These are phyloP conservation scores for Brachionichthys hirsutus DNA, from an alignment of 2,113 vertebrate genomes.

Conservation along the genomic window DNA sequence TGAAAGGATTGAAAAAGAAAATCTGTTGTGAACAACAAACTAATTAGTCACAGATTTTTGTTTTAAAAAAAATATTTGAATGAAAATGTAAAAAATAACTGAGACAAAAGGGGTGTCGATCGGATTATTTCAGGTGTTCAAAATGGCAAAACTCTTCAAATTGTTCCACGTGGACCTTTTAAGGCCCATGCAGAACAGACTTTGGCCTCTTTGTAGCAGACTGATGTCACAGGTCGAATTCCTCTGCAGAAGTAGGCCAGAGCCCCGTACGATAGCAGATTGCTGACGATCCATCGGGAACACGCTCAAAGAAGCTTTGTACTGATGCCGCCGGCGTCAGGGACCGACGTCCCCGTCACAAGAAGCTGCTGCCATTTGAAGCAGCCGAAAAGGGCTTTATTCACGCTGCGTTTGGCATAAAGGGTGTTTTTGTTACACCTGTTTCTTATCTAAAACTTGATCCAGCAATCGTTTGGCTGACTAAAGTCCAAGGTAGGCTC, in stretches of 20 bases:
- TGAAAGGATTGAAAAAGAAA: too few relatives aligned
- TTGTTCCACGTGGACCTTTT: conserved; percentile 64
- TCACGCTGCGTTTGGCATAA: conserved; percentile 4
- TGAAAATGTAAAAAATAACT: neutral
- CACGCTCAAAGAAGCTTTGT: conserved; percentile 74
- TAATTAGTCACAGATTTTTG: too few relatives aligned
- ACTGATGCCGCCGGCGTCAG: conserved; percentile 49
- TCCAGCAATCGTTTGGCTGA: conserved; percentile 29
- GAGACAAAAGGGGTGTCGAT: conserved; percentile 29
- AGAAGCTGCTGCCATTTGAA: conserved; percentile 25
- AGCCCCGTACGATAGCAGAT: conserved; percentile 72
- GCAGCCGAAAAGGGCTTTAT: conserved; percentile 17
- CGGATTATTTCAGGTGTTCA: conserved; percentile 39
- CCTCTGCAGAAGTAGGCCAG: conserved; percentile 76
- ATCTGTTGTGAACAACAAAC: too few relatives aligned
- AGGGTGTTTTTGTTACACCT: conserved; percentile 11
- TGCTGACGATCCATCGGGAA: conserved; percentile 80
- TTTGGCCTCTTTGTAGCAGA: conserved; percentile 73
- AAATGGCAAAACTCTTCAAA: conserved; percentile 53
- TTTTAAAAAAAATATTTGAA: too few relatives aligned
- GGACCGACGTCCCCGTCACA: conserved; percentile 3
- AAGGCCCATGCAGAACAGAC: conserved; percentile 61
- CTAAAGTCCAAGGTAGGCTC: conserved; percentile 54
- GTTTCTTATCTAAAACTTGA: conserved; percentile 33
- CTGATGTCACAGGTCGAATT: conserved; percentile 84